Evolutionary conservation across 2,888 invertebrate genomes (phyloP).

Genomic region (Pristionchus entomophagus): DNA sequence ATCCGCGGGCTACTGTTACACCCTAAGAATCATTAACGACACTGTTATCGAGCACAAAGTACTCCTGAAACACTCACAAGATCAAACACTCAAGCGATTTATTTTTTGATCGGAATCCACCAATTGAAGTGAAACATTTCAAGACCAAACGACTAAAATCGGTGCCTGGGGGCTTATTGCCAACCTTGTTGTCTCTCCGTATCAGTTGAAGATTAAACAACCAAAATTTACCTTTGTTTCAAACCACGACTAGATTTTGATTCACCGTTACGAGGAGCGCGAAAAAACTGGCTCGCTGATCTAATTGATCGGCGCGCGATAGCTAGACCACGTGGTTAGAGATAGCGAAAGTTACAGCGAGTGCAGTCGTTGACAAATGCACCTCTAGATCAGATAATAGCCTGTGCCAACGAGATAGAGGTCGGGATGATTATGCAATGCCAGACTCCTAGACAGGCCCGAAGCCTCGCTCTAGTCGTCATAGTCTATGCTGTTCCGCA

Average conservation of each 20-base stretch:
- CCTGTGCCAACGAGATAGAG: no score
- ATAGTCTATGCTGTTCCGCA: no score
- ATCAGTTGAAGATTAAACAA: constrained; percentile 20
- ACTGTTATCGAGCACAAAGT: background rate
- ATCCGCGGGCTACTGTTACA: background rate
- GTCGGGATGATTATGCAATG: no score
- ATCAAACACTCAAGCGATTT: constrained; percentile 26
- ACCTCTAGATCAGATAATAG: no score
- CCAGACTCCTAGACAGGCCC: no score
- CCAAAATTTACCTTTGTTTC: constrained; percentile 29
- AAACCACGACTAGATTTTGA: constrained; percentile 28
- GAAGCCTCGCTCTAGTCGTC: no score
- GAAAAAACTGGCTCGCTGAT: constrained; percentile 4
- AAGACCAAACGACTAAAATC: background rate
- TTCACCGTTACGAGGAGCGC: background rate
- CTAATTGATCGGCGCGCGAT: background rate
- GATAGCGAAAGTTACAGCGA: background rate
- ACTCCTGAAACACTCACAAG: background rate
- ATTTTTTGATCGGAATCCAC: background rate
- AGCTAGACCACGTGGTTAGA: background rate
- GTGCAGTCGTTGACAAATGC: no score
- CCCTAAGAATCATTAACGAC: background rate
- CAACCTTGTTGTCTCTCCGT: background rate
- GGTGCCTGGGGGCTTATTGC: background rate
- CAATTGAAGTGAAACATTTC: no score